Evolutionary conservation across 2,797 vertebrate species (phyloP).

Genomic region (Sciaenops ocellatus): DNA sequence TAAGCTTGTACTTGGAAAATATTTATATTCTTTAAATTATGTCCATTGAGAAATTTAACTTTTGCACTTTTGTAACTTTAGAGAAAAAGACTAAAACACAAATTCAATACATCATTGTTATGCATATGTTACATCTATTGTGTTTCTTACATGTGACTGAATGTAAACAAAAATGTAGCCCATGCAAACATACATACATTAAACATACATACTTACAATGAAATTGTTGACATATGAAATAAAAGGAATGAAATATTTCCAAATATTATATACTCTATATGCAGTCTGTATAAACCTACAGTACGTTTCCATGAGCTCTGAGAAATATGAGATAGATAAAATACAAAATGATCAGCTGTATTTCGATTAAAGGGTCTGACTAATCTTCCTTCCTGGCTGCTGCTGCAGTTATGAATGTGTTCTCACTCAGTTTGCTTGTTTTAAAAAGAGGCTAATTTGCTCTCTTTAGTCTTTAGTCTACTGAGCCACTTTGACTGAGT

Average conservation of each 20-base stretch:
- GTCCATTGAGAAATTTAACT: not conserved
- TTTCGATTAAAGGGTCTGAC: conserved; percentile 18
- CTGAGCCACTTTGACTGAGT: conserved; percentile 56
- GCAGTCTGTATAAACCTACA: not conserved
- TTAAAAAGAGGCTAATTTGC: conserved; percentile 53
- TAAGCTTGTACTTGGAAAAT: not conserved
- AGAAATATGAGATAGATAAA: conserved; percentile 1
- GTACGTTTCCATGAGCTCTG: conserved; percentile 9
- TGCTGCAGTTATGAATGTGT: conserved; percentile 17
- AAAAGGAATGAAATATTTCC: not conserved
- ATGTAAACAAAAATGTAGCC: not conserved
- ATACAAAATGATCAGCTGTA: not conserved
- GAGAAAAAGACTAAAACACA: no score
- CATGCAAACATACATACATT: not conserved
- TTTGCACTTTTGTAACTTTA: no score
- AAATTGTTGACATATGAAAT: not conserved
- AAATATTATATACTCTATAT: not conserved
- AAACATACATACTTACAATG: not conserved
- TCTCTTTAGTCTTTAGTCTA: conserved; percentile 42
- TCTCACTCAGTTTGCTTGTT: conserved; percentile 43
- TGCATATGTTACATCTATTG: no score
- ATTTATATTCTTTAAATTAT: not conserved
- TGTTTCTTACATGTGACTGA: not conserved
- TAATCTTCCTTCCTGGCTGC: conserved; percentile 30
- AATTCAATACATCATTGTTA: no score